Conservation (phyloP, 2,797 vertebrate species). For the Otolemur crassicaudatus region DNA sequence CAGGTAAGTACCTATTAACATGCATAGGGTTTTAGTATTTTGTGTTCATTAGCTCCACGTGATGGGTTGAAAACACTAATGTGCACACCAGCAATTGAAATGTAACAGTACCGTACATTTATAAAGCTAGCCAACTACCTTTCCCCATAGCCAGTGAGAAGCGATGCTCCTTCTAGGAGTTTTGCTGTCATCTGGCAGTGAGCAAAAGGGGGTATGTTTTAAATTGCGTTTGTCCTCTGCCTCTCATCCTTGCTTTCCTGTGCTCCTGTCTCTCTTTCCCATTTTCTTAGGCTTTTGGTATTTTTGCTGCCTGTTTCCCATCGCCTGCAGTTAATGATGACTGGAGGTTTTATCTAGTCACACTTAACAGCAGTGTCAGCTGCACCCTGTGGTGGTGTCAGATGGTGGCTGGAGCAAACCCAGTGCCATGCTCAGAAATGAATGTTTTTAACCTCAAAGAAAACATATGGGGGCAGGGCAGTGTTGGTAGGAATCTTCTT, state of each 20-base stretch:
- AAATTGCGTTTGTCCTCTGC: neutral
- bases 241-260: neutral
- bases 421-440: slow-evolving; percentile 37
- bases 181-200: neutral
- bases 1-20: neutral
- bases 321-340: slow-evolving; percentile 38
- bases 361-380: slow-evolving; percentile 28
- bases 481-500: neutral
- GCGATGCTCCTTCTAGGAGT: neutral
- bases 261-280: neutral
- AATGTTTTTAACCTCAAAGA: slow-evolving; percentile 55
- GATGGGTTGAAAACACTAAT: slow-evolving; percentile 7
- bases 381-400: slow-evolving; percentile 57
- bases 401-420: slow-evolving; percentile 31
- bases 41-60: neutral
- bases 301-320: slow-evolving; percentile 45
- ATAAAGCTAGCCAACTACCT: neutral
- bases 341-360: slow-evolving; percentile 47
- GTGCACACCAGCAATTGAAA: neutral
- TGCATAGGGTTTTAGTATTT: neutral
- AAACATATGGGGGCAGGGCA: neutral
- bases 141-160: neutral
- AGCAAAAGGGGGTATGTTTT: neutral
- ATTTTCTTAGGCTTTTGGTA: neutral
- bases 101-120: neutral